These are phyloP conservation scores for Phylloscopus trochiloides DNA, from an alignment of 2,113 vertebrate genomes.

Conservation along the genomic window DNA sequence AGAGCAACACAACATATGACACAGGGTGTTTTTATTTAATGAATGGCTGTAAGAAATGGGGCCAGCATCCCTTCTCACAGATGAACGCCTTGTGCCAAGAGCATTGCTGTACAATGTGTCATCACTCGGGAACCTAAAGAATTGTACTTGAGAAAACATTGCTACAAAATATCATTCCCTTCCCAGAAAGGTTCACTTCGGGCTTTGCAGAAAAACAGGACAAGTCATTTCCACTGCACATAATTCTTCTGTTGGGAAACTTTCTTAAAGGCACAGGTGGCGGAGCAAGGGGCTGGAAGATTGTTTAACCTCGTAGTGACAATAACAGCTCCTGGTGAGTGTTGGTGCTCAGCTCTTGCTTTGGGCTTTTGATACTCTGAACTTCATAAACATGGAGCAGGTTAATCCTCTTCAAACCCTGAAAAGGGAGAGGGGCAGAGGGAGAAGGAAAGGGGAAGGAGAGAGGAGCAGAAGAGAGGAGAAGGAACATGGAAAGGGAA, in stretches of 20 bases:
- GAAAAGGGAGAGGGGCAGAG: not conserved
- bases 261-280: constrained; percentile 43
- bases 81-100: not conserved
- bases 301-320: not conserved
- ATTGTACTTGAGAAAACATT: constrained; percentile 64
- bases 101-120: constrained; percentile 60
- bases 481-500: not conserved
- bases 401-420: not conserved
- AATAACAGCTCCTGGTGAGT: not conserved
- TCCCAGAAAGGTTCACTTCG: constrained; percentile 67
- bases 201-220: constrained; percentile 59
- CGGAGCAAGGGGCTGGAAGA: not conserved
- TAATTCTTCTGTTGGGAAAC: constrained; percentile 53
- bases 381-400: not conserved
- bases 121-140: constrained; percentile 71
- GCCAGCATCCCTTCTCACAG: constrained; percentile 52
- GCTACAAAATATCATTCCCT: constrained; percentile 60
- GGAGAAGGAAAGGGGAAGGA: too few relatives aligned
- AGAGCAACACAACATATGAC: constrained; percentile 26
- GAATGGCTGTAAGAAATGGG: constrained; percentile 50
- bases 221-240: constrained; percentile 47
- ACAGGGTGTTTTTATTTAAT: constrained; percentile 56
- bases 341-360: not conserved
- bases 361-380: not conserved
- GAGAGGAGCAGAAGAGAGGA: not conserved